These are phyloP conservation scores for Microplitis manilae DNA, from an alignment of 2,888 invertebrate genomes.

Conservation along the genomic window DNA sequence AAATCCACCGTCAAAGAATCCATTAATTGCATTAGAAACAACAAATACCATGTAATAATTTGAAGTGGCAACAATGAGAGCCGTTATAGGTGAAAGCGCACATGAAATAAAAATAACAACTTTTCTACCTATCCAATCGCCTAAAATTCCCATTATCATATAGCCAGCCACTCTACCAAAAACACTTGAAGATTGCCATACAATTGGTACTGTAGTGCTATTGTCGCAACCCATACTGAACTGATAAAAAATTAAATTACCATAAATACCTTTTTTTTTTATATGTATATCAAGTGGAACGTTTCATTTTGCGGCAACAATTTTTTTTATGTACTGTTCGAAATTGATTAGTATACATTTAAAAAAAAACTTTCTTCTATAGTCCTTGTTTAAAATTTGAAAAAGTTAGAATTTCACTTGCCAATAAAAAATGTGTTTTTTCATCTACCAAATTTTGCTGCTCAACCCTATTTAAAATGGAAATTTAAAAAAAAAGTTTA, in stretches of 20 bases:
- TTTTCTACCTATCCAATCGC: conserved; percentile 51
- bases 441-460: no score
- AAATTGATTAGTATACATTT: no score
- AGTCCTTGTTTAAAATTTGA: neutral
- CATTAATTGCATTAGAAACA: conserved; percentile 44
- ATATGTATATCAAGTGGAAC: no score
- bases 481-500: no score
- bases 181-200: conserved; percentile 48
- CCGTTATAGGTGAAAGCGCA: conserved; percentile 50
- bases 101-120: conserved; percentile 49
- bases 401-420: no score
- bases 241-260: conserved; percentile 35
- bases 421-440: no score
- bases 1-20: conserved; percentile 53
- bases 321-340: no score
- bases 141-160: conserved; percentile 46
- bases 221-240: conserved; percentile 48
- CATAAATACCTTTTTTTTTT: neutral
- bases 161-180: conserved; percentile 50
- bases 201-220: conserved; percentile 41
- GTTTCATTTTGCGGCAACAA: no score
- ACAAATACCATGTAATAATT: conserved; percentile 43
- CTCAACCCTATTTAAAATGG: no score
- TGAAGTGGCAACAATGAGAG: conserved; percentile 43
- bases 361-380: no score